Percentiles rank a stretch among this genome's conserved stretches.
Conservation (phyloP, 2,888 invertebrate species). For the Athripsodes cinereus region DNA sequence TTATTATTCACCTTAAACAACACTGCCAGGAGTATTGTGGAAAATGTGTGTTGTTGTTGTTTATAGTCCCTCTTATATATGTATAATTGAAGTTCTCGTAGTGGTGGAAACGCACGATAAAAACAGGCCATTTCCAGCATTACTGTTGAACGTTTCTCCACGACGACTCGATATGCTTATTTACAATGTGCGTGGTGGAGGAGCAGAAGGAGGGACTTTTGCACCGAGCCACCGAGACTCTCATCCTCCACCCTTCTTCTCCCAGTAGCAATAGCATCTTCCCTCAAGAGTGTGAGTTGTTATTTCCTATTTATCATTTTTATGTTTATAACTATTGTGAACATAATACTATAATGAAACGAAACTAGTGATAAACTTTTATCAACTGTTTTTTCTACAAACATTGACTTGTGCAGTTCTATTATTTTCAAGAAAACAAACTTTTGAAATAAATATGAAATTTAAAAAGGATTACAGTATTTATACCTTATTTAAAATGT, state of each 20-base stretch:
- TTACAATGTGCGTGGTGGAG: conserved; percentile 10
- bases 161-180: conserved; percentile 18
- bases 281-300: conserved; percentile 8
- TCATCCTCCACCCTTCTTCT: neutral
- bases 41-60: too few relatives aligned
- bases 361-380: too few relatives aligned
- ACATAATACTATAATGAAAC: neutral
- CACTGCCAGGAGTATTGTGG: too few relatives aligned
- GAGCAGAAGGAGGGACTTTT: neutral
- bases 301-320: conserved; percentile 20
- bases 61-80: too few relatives aligned
- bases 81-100: neutral
- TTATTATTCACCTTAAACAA: too few relatives aligned
- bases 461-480: too few relatives aligned
- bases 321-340: conserved; percentile 11
- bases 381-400: too few relatives aligned
- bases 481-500: too few relatives aligned
- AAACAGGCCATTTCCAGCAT: conserved; percentile 40
- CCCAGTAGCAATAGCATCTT: neutral
- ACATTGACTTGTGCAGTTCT: too few relatives aligned
- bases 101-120: neutral
- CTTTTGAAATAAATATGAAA: too few relatives aligned
- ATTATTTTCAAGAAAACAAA: too few relatives aligned
- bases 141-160: conserved; percentile 47
- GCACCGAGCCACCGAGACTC: neutral